Percentiles rank a stretch among this genome's conserved stretches.
Evolutionary conservation across 2,888 invertebrate genomes (phyloP).

Genomic region (Psylliodes chrysocephalus): DNA sequence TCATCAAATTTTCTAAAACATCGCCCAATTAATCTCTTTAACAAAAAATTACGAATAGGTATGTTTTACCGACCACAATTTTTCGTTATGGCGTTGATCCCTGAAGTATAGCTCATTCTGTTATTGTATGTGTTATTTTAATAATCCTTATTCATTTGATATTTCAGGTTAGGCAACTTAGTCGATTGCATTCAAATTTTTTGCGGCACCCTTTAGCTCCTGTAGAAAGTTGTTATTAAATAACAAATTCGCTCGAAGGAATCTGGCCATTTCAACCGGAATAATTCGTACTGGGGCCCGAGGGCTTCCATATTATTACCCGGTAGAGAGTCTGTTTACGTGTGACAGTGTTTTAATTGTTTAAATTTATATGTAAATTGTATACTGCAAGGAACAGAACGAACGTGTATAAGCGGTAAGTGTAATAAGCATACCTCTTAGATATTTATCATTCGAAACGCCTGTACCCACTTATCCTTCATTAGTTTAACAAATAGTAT

Average conservation of each 20-base stretch:
- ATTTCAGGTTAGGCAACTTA: neutral
- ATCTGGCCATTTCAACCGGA: conserved; percentile 8
- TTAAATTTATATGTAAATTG: conserved; percentile 42
- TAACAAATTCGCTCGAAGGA: conserved; percentile 11
- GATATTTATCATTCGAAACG: conserved; percentile 19
- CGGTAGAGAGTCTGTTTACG: conserved; percentile 8
- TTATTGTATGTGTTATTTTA: no score
- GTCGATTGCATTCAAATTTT: neutral
- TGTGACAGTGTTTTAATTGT: conserved; percentile 38
- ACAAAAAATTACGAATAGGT: no score
- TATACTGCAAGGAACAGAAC: conserved; percentile 30
- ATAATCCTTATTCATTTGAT: no score
- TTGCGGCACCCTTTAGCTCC: neutral
- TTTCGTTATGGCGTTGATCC: no score
- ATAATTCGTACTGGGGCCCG: conserved; percentile 12
- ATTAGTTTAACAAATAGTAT: conserved; percentile 35
- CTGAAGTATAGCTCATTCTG: no score
- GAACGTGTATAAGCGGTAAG: neutral
- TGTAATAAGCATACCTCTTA: conserved; percentile 16
- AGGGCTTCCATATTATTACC: conserved; percentile 8
- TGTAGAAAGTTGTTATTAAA: conserved; percentile 16
- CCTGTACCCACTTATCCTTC: conserved; percentile 11
- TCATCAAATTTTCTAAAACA: no score
- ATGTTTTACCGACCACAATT: no score
- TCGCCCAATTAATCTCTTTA: no score